phyloP scores from a whole-genome alignment of 2,888 invertebrate species.

The Apotomis capreana region DNA sequence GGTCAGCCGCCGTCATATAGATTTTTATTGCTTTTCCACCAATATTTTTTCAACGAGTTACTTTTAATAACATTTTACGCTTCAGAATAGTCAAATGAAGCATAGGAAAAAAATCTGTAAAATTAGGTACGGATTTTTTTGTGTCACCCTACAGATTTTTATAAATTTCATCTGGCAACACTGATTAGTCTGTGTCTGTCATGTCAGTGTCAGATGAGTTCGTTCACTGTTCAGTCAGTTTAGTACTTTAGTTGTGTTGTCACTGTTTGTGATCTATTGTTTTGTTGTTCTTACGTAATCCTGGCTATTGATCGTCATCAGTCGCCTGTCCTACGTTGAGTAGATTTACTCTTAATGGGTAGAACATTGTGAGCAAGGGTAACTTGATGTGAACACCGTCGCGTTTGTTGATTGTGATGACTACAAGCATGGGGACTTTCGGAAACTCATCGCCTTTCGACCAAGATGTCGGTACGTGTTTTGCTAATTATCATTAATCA shows the following conservation, averaged over 20 bases:
- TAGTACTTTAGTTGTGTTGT: background rate
- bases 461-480: conserved; percentile 90
- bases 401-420: background rate
- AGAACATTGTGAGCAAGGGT: background rate
- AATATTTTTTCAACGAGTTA: no score
- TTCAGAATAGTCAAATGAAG: no score
- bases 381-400: conserved; percentile 18
- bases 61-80: no score
- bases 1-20: no score
- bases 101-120: no score
- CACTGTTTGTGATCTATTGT: conserved; percentile 6
- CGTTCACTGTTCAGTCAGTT: no score
- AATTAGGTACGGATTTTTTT: no score
- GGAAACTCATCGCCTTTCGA: conserved; percentile 90
- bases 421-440: conserved; percentile 85
- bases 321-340: background rate
- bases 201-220: no score
- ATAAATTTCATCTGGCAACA: no score
- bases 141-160: no score
- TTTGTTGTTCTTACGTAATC: conserved; percentile 21
- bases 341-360: conserved; percentile 6
- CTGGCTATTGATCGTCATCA: conserved; percentile 4
- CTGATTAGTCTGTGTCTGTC: no score
- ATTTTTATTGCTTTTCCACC: no score
- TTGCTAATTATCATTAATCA: conserved; percentile 41